Percentiles rank a stretch among this genome's conserved stretches.
phyloP scores from a whole-genome alignment of 2,113 vertebrate genomes.

The Nibea coibor region DNA sequence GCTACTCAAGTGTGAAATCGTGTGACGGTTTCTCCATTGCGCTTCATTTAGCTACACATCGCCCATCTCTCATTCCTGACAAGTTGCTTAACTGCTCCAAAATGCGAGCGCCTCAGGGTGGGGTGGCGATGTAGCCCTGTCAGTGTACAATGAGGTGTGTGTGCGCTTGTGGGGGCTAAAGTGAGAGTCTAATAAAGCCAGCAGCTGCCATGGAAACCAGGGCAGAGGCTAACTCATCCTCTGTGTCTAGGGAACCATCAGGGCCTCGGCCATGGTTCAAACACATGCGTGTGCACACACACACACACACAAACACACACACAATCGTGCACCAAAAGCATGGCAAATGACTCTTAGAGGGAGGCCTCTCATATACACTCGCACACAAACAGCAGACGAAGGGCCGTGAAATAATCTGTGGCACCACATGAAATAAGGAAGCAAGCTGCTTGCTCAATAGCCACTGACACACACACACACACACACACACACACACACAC shows the following conservation, averaged over 20 bases:
- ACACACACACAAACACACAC: constrained; percentile 35
- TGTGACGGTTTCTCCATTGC: constrained; percentile 81
- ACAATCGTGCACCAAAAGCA: constrained; percentile 48
- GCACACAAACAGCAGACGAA: constrained; percentile 63
- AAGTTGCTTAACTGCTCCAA: constrained; percentile 84
- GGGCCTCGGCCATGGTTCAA: constrained; percentile 50
- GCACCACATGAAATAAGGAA: constrained; percentile 69
- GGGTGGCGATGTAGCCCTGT: constrained; percentile 65
- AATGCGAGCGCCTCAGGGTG: constrained; percentile 66
- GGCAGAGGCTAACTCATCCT: constrained; percentile 82
- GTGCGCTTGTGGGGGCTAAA: constrained; percentile 65
- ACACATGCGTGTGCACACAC: constrained; percentile 49
- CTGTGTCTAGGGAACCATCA: constrained; percentile 74
- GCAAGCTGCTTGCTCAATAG: constrained; percentile 52
- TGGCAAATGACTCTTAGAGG: constrained; percentile 63
- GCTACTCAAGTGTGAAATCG: constrained; percentile 83
- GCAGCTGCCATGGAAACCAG: constrained; percentile 85
- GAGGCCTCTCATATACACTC: constrained; percentile 50
- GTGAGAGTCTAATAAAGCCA: constrained; percentile 83
- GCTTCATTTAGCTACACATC: constrained; percentile 84
- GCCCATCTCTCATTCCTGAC: constrained; percentile 86
- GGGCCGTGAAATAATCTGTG: constrained; percentile 76
- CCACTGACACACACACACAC: constrained; percentile 1
- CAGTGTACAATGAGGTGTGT: constrained; percentile 62
- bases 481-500: constrained; percentile 28